These are phyloP conservation scores for Neopipo cinnamomea DNA, from an alignment of 2,113 vertebrate species.

Conservation along the genomic window DNA sequence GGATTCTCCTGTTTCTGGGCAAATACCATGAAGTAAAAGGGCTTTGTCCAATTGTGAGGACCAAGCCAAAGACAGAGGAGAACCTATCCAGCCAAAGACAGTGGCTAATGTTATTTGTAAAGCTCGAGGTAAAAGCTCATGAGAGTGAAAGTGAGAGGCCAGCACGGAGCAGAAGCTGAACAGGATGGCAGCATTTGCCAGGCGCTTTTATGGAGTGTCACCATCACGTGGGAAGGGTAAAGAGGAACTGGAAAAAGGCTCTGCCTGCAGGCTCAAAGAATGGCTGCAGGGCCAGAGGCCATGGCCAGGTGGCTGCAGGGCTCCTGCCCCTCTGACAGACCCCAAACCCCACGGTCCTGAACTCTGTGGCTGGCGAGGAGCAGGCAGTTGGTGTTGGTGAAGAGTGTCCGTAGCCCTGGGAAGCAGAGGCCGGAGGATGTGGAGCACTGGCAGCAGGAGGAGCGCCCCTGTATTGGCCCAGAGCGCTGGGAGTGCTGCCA, in stretches of 20 bases:
- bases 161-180: neutral
- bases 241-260: neutral
- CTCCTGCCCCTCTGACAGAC: neutral
- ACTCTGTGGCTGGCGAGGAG: neutral
- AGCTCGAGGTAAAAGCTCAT: neutral
- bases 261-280: neutral
- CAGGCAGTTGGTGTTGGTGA: neutral
- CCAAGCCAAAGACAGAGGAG: neutral
- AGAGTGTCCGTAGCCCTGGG: neutral
- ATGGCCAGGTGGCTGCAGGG: neutral
- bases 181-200: neutral
- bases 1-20: conserved; percentile 52
- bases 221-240: rapidly evolving
- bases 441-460: neutral
- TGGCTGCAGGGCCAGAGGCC: neutral
- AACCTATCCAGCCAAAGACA: neutral
- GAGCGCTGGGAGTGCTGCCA: neutral
- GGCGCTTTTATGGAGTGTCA: neutral
- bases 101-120: neutral
- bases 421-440: neutral
- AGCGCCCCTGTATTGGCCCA: no score
- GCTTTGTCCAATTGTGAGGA: conserved; percentile 35
- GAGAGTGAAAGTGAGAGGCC: neutral
- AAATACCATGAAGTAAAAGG: conserved; percentile 26
- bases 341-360: neutral